phyloP scores from a whole-genome alignment of 2,113 vertebrate genomes.

The Etheostoma cragini region DNA sequence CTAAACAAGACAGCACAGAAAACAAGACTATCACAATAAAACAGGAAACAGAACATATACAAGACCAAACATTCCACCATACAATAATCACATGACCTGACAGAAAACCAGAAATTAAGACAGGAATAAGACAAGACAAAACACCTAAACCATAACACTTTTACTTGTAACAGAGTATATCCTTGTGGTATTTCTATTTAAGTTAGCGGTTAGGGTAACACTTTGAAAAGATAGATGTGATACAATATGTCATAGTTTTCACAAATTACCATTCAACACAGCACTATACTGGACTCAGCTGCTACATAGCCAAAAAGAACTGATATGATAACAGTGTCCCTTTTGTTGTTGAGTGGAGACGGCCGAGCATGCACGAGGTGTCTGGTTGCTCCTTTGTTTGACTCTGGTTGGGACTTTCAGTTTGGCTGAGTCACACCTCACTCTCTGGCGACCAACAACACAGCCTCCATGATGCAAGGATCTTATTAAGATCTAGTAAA shows the following conservation, averaged over 20 bases:
- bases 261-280: neutral
- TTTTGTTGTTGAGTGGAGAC: neutral
- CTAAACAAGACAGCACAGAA: too few species aligned
- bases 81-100: too few species aligned
- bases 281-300: neutral
- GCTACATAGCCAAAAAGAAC: neutral
- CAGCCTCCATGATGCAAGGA: constrained; percentile 18
- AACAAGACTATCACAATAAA: too few species aligned
- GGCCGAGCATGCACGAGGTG: neutral
- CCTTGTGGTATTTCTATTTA: too few species aligned
- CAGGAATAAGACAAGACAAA: too few species aligned
- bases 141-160: too few species aligned
- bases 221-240: too few species aligned
- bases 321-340: neutral
- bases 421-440: constrained; percentile 64
- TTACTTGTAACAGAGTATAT: too few species aligned
- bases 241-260: too few species aligned
- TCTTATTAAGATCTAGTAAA: neutral
- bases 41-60: too few species aligned
- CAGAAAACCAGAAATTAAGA: too few species aligned
- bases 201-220: neutral
- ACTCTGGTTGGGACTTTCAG: constrained; percentile 44
- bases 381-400: constrained; percentile 53
- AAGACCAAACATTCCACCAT: too few species aligned
- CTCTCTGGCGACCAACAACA: constrained; percentile 2